Base-by-base conservation (phyloP, 2,797 vertebrate species). In the Numenius phaeopus region DNA sequence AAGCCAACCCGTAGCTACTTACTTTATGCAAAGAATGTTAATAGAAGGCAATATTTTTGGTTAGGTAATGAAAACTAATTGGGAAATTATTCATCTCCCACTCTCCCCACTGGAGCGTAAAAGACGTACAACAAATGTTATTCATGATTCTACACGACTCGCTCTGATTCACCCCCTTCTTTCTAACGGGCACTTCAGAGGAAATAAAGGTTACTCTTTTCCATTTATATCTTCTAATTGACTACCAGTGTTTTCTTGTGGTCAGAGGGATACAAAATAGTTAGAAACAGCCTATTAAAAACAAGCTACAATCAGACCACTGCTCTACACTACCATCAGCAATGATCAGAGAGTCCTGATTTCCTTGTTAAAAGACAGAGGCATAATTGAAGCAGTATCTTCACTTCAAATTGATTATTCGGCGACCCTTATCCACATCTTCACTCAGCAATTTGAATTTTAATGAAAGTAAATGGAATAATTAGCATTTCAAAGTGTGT, bases 391-490 rank as follows among this genome's bases (percentile, higher is more conserved):
- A 98, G 98, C 96, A 98, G 71, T 98, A 98, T 98, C 98, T 98
- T 98, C 98, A 98, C 97, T 98, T 98, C 97, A 97, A 97, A 98
- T 98, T 98, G 98, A 98, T 98, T 98, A 98, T 98, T 98, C 61
- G 6, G 94, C 78, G 89, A 98, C 98, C 98, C 98, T 98, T 98
- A 98, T 97, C 97, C 90, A 78, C 98, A 98, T 98, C 98, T 98
- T 98, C 98, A 98, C 97, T 98, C 95, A 96, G 97, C 97, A 98
- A 98, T 98, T 98, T 98, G 98, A 98, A 98, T 98, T 98, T 98
- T 98, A 98, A 99, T 99, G 98, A 98, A 98, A 98, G 98, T 95
- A 98, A 98, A 98, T 98, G 98, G 97, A 98, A 98, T 98, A 98
- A 99, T 98, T 98, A 98, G 97, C 98, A 98, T 98, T 98, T 98